phyloP scores from a whole-genome alignment of 2,113 vertebrate genomes.

The Scolopax mira region DNA sequence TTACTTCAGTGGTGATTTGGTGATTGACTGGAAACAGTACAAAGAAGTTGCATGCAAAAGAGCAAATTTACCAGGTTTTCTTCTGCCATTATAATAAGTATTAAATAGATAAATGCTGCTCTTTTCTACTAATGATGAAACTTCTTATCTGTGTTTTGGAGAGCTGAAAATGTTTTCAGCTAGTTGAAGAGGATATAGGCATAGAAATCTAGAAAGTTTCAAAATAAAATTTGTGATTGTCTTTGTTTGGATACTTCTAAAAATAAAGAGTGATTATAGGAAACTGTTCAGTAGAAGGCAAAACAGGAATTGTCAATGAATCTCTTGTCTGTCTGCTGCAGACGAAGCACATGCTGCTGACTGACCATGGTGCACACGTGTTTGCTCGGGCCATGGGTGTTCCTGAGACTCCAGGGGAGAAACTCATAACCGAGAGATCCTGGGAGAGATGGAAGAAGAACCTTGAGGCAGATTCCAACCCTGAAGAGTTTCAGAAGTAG shows the following conservation, averaged over 20 bases:
- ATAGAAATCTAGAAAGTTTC: not conserved
- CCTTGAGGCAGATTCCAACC: constrained; percentile 70
- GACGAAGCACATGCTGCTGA: constrained; percentile 87
- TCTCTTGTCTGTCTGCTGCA: constrained; percentile 38
- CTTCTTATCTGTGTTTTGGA: not conserved
- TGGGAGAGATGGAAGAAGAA: constrained; percentile 82
- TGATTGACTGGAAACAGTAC: not conserved
- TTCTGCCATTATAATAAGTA: not conserved
- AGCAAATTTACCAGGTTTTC: not conserved
- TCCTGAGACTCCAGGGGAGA: constrained; percentile 78
- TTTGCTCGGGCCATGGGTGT: constrained; percentile 87
- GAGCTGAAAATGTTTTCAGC: not conserved
- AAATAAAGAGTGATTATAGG: not conserved
- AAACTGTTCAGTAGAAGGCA: not conserved
- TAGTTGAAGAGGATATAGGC: not conserved
- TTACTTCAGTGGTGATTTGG: not conserved
- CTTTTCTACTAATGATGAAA: not conserved
- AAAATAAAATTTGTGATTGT: not conserved
- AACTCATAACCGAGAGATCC: constrained; percentile 85
- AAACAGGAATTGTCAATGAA: not conserved
- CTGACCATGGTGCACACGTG: constrained; percentile 80
- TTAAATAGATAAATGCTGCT: not conserved
- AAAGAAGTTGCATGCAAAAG: not conserved
- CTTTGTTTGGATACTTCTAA: not conserved
- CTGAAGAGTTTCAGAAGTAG: constrained; percentile 81